Evolutionary conservation across 2,888 invertebrate species (phyloP), one percentile per base, ranked within the genome.

Genomic region (Acleris emargana): DNA sequence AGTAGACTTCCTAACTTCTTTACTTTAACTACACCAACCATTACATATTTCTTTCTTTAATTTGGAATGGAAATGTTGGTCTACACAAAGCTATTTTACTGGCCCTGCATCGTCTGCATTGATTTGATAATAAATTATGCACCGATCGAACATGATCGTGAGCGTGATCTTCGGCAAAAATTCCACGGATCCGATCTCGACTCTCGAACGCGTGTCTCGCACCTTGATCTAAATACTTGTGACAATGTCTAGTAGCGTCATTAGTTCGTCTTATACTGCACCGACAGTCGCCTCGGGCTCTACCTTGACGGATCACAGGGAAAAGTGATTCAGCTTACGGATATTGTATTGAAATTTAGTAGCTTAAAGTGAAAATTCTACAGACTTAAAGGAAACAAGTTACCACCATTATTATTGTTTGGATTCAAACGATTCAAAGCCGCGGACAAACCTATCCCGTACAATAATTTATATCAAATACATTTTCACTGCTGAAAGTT

Each of bases 221-320:
- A 91, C 91, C 91, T 92, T 92, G 91, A 92, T 91, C 91, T 91
- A 91, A 91, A 92, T 92, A 89, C 89, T 88, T 89, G 86, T 86
- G 89, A 91, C 89, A 91, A 89, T 88, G 89, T 91, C 86, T 87
- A 83, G 86, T 81, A 77, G 80, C 82, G 80, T 80, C 83, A 81
- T 79, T 81, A 76, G 80, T 82, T 78, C 78, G 81, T 84, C 81
- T 81, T 81, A 77, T 83, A 79, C 76, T 76, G 76, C 80, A 82
- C 80, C 81, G 72, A 64, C 71, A 69, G 76, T 79, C 62, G 53
- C 69, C 51, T 62, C 57, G 66, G 55, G 62, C 61, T 63, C 64
- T 42, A 60, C 64, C 67, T 66, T 67, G 66, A 67, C 68, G 51
- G 62, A 69, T 58, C 52, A 59, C 43, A 67, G 66, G 50, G 57